These are phyloP conservation scores for Dicerorhinus sumatrensis DNA, from an alignment of 2,113 vertebrate species.

Conservation along the genomic window DNA sequence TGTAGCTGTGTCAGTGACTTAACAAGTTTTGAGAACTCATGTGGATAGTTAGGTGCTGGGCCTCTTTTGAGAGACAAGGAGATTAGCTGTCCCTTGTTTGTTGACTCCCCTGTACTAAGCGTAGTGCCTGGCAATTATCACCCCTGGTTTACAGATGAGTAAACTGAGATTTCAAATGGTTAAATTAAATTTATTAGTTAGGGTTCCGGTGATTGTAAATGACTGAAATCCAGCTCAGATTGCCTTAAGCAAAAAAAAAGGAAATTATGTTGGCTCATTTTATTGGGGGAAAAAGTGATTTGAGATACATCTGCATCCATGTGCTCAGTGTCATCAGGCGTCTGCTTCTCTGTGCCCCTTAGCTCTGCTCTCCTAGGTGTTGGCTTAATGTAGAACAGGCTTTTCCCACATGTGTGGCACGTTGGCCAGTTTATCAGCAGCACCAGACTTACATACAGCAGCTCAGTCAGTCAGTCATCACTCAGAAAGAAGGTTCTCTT, in stretches of 20 bases:
- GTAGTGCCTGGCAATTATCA: not conserved
- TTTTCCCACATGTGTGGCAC: not conserved
- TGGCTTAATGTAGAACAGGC: not conserved
- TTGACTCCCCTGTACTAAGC: not conserved
- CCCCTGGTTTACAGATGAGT: not conserved
- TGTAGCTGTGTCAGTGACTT: not conserved
- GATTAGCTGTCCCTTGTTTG: not conserved
- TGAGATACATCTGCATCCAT: not conserved
- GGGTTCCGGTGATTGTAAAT: not conserved
- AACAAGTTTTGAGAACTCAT: not conserved
- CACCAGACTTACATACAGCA: not conserved
- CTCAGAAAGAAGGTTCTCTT: not conserved
- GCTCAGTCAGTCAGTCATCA: not conserved
- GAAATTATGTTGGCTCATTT: not conserved
- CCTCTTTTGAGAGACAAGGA: not conserved
- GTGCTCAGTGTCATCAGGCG: not conserved
- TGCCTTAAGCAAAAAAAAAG: not conserved
- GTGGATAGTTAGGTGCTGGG: not conserved
- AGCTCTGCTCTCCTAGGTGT: not conserved
- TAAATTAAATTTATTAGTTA: not conserved
- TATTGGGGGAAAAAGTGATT: not conserved
- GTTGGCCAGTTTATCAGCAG: not conserved
- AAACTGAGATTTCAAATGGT: not conserved
- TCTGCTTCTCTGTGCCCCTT: not conserved
- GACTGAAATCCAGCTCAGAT: not conserved